These are phyloP conservation scores for Anableps anableps DNA, from an alignment of 2,797 vertebrate genomes.

Conservation along the genomic window DNA sequence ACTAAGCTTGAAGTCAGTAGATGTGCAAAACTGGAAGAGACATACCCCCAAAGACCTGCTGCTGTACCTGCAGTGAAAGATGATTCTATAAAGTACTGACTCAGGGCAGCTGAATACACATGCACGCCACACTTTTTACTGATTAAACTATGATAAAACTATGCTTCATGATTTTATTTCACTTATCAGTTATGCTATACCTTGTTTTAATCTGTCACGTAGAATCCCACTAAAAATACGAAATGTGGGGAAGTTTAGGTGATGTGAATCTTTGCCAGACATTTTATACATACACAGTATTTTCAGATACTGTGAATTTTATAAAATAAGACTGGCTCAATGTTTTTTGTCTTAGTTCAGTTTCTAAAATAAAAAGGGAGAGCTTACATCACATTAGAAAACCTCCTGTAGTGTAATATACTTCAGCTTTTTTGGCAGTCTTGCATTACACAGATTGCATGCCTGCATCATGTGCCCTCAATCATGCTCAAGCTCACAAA, in stretches of 20 bases:
- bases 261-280: background rate
- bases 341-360: background rate
- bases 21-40: background rate
- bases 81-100: background rate
- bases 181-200: background rate
- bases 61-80: no score
- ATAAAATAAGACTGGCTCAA: background rate
- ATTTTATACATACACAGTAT: background rate
- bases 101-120: background rate
- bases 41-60: background rate
- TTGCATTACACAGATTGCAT: slow-evolving; percentile 23
- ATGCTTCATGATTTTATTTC: background rate
- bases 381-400: background rate
- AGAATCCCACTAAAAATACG: background rate
- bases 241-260: background rate
- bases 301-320: background rate
- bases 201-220: background rate
- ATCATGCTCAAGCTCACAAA: slow-evolving; percentile 63
- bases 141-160: background rate
- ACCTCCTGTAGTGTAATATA: background rate
- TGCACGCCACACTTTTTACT: background rate
- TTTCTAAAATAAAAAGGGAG: background rate
- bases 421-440: background rate
- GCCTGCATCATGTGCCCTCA: slow-evolving; percentile 57
- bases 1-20: background rate